A percentile compares a stretch with the other conserved stretches of the same genome.
phyloP scores from a whole-genome alignment of 1,140 invertebrate species.

The Solenopsis invicta region DNA sequence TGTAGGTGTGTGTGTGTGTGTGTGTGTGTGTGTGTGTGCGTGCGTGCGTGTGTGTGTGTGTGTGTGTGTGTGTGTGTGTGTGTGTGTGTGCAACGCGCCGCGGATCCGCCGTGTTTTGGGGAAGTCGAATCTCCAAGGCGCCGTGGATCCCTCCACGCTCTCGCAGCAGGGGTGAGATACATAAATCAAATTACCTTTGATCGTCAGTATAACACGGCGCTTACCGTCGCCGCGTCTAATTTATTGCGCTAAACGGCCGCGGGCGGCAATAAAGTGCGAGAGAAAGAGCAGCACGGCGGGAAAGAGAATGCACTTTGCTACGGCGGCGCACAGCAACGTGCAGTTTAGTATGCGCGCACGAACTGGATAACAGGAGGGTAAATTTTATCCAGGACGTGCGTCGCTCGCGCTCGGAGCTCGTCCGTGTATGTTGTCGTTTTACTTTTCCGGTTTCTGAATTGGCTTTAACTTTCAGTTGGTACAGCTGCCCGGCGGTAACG shows the following conservation, averaged over 20 bases:
- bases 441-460: slow-evolving; percentile 55
- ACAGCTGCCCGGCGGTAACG: slow-evolving; percentile 43
- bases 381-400: slow-evolving; percentile 38
- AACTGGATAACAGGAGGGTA: slow-evolving; percentile 52
- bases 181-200: slow-evolving; percentile 63
- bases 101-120: slow-evolving; percentile 25
- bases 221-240: slow-evolving; percentile 54
- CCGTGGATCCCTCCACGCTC: slow-evolving; percentile 9
- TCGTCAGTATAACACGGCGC: slow-evolving; percentile 48
- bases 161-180: not conserved
- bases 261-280: slow-evolving; percentile 41
- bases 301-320: slow-evolving; percentile 2
- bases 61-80: not conserved
- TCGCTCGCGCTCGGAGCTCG: not conserved
- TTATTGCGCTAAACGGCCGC: slow-evolving; percentile 46
- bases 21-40: not conserved
- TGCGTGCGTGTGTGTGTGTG: not conserved
- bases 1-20: not conserved
- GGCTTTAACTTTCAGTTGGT: slow-evolving; percentile 57
- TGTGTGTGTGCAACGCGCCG: not conserved
- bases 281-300: not conserved
- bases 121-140: slow-evolving; percentile 50
- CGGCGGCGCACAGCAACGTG: not conserved
- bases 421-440: slow-evolving; percentile 36
- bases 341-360: slow-evolving; percentile 34